Base-by-base conservation (phyloP, 2,113 vertebrate genomes). In the Equus przewalskii region DNA sequence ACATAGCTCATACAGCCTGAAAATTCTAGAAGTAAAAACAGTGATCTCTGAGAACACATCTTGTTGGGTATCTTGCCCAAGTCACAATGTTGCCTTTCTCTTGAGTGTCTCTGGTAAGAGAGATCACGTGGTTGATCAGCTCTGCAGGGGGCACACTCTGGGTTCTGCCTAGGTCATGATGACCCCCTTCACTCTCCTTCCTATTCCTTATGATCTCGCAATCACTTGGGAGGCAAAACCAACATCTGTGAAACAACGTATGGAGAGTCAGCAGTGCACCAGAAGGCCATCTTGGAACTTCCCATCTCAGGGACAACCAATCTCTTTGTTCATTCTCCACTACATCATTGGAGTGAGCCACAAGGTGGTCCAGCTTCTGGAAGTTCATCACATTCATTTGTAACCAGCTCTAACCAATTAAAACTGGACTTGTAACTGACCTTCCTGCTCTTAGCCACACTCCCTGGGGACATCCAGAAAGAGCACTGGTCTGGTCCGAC, bases 11-110 rank as follows among this genome's bases (percentile, higher is more conserved):
- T 1, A 41, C n/a, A 75, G 19, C 0, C 30, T 73, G 76, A 97
- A 96, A 91, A 82, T 93, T 89, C 82, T 91, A 36, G 30, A 94
- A 83, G n/a, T 82, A 46, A 70, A 70, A 49, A 62, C 33, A 75
- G 22, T 13, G 8, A 33, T 72, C 51, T 87, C 51, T 56, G 64
- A 92, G 49, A 95, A 82, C 1, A 88, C 60, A 72, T 92, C 36
- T 65, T 88, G 3, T 76, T 46, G 19, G 46, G 62, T 36, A 22
- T 62, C 67, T 81, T 89, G 30, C 22, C 24, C 16, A 81, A 22
- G 10, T 80, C 41, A 87, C 36, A 44, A 46, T 36, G 54, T 33
- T 88, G n/a, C 65, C 33, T 79, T 84, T 46, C 33, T 95, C 83
- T 54, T 69, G 10, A 0, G 0, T 30, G 21, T 58, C 33, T 93